Conservation (phyloP, 2,797 vertebrate genomes). For the Pseudochirops corinnae region DNA sequence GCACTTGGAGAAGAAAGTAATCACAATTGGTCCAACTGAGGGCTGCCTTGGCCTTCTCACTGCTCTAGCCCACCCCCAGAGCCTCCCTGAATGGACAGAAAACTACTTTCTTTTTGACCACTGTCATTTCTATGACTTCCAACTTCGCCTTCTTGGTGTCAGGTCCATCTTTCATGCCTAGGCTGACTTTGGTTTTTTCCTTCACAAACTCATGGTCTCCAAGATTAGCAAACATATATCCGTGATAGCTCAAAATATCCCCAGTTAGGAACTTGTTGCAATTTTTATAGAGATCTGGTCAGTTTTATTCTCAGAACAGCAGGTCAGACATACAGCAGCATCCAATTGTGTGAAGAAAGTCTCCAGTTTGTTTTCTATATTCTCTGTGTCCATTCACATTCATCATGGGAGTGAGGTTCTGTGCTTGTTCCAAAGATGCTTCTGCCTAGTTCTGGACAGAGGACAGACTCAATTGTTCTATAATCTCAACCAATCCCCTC, state of each 20-base stretch:
- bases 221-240: slow-evolving; percentile 94
- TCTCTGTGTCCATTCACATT: slow-evolving; percentile 90
- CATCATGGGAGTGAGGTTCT: slow-evolving; percentile 98
- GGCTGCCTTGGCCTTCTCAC: slow-evolving; percentile 87
- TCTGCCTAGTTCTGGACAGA: slow-evolving; percentile 90
- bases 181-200: slow-evolving; percentile 91
- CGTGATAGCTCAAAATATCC: slow-evolving; percentile 94
- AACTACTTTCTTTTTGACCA: slow-evolving; percentile 91
- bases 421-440: slow-evolving; percentile 93
- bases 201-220: slow-evolving; percentile 95
- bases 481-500: slow-evolving; percentile 23
- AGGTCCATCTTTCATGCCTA: slow-evolving; percentile 88
- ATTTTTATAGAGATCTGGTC: slow-evolving; percentile 91
- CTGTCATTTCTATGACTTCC: slow-evolving; percentile 91
- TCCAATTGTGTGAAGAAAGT: slow-evolving; percentile 94
- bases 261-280: slow-evolving; percentile 94
- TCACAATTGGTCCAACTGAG: slow-evolving; percentile 90
- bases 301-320: slow-evolving; percentile 91
- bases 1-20: slow-evolving; percentile 94
- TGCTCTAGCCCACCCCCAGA: slow-evolving; percentile 91
- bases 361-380: slow-evolving; percentile 89
- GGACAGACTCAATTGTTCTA: slow-evolving; percentile 61
- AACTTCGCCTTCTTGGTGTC: slow-evolving; percentile 92
- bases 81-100: slow-evolving; percentile 93
- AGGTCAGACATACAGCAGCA: slow-evolving; percentile 92